Evolutionary conservation across 2,797 vertebrate species (phyloP).

Genomic region (Lithobates sylvaticus): DNA sequence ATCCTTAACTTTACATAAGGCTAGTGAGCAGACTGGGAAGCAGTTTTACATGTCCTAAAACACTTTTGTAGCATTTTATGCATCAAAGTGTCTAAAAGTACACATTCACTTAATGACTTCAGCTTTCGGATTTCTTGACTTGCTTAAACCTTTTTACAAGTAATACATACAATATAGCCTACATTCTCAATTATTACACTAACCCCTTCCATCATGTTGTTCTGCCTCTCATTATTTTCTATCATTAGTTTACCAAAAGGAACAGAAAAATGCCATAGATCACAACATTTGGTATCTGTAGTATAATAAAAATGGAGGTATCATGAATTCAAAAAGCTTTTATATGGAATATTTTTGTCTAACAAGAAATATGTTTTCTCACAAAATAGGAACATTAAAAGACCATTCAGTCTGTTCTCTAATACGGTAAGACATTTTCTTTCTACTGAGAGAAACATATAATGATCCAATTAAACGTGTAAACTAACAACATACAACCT

Average conservation of each 20-base stretch:
- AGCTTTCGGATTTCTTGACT: conserved; percentile 30
- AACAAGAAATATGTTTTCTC: neutral
- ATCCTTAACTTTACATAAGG: no score
- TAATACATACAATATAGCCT: conserved; percentile 47
- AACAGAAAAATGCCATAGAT: conserved; percentile 47
- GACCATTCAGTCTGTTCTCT: neutral
- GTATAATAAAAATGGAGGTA: neutral
- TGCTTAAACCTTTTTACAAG: conserved; percentile 48
- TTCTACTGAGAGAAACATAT: no score
- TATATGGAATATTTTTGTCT: neutral
- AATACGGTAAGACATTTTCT: neutral
- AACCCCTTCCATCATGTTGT: conserved; percentile 42
- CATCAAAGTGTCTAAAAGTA: conserved; percentile 9
- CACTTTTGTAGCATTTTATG: neutral
- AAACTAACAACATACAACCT: no score
- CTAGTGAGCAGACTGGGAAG: neutral
- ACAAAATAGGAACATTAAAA: neutral
- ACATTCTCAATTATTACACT: conserved; percentile 54
- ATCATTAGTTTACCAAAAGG: conserved; percentile 49
- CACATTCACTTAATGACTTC: conserved; percentile 36
- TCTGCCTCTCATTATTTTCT: conserved; percentile 56
- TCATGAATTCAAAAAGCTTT: neutral
- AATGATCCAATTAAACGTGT: no score
- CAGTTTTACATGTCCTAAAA: neutral
- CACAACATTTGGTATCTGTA: conserved; percentile 31